A percentile compares a stretch with the other conserved stretches of the same genome.
Conservation (phyloP, 2,113 vertebrate species). For the Macroglossus sobrinus region DNA sequence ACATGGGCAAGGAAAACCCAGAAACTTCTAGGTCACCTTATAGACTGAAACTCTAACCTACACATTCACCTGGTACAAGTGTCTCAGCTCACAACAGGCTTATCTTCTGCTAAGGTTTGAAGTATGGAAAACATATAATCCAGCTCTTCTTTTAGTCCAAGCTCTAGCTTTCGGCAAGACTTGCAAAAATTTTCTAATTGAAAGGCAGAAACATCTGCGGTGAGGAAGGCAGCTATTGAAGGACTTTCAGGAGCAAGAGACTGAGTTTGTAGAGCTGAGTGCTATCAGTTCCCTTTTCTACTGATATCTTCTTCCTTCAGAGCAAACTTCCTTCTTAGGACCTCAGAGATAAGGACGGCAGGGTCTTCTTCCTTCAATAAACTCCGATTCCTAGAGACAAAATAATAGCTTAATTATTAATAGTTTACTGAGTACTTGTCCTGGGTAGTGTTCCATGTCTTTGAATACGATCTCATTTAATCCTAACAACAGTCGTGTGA, state of each 20-base stretch:
- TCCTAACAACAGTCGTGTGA: background rate
- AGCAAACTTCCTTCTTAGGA: slow-evolving; percentile 94
- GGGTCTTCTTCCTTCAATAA: slow-evolving; percentile 95
- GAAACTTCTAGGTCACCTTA: slow-evolving; percentile 41
- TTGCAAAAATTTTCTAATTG: slow-evolving; percentile 47
- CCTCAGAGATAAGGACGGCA: slow-evolving; percentile 93
- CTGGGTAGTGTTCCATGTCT: background rate
- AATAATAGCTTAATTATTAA: background rate
- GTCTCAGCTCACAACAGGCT: slow-evolving; percentile 49
- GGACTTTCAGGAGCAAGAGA: slow-evolving; percentile 64
- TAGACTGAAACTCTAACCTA: slow-evolving; percentile 30
- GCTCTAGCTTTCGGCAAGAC: slow-evolving; percentile 52
- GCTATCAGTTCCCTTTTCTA: slow-evolving; percentile 84
- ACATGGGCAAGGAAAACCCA: slow-evolving; percentile 50
- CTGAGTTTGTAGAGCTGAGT: slow-evolving; percentile 51
- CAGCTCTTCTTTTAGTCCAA: slow-evolving; percentile 49
- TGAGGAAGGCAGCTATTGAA: slow-evolving; percentile 73
- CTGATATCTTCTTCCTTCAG: slow-evolving; percentile 91
- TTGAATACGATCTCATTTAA: background rate
- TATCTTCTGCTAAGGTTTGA: slow-evolving; percentile 49
- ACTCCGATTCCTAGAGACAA: slow-evolving; percentile 83
- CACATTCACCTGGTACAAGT: slow-evolving; percentile 38
- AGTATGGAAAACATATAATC: slow-evolving; percentile 26
- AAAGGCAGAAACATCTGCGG: slow-evolving; percentile 64
- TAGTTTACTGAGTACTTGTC: background rate